Evolutionary conservation across 2,113 vertebrate species (phyloP).

Genomic region (Oreochromis tanganicae): DNA sequence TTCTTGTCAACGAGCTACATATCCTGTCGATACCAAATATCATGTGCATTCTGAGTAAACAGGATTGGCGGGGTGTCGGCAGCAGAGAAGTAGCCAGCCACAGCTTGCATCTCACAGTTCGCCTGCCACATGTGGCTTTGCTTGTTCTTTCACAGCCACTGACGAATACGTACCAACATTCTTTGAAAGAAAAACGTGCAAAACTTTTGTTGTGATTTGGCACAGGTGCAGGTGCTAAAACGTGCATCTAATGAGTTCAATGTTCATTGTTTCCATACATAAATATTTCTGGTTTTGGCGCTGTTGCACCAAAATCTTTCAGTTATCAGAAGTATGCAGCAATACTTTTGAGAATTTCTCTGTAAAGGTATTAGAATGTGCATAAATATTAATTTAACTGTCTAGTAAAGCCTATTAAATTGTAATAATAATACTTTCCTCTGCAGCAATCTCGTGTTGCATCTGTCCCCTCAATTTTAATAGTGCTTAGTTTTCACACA

Average conservation of each 20-base stretch:
- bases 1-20: not conserved
- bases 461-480: not conserved
- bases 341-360: rapidly evolving
- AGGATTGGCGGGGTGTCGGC: not conserved
- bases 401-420: not conserved
- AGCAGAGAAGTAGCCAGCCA: constrained; percentile 2
- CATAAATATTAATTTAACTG: not conserved
- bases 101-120: not conserved
- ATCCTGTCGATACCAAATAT: constrained; percentile 33
- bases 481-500: not conserved
- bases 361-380: not conserved
- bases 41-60: constrained; percentile 4
- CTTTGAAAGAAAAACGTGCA: not conserved
- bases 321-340: not conserved
- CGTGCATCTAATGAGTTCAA: not conserved
- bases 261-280: not conserved
- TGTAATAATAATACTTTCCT: not conserved
- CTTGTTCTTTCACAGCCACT: not conserved
- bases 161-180: rapidly evolving
- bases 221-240: not conserved
- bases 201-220: not conserved
- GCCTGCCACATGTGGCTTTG: not conserved
- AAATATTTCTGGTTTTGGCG: rapidly evolving
- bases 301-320: not conserved
- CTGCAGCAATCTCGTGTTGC: not conserved